Evolutionary conservation across 2,113 vertebrate species (phyloP), one percentile per base, ranked within the genome.

Genomic region (Burhinus bistriatus): DNA sequence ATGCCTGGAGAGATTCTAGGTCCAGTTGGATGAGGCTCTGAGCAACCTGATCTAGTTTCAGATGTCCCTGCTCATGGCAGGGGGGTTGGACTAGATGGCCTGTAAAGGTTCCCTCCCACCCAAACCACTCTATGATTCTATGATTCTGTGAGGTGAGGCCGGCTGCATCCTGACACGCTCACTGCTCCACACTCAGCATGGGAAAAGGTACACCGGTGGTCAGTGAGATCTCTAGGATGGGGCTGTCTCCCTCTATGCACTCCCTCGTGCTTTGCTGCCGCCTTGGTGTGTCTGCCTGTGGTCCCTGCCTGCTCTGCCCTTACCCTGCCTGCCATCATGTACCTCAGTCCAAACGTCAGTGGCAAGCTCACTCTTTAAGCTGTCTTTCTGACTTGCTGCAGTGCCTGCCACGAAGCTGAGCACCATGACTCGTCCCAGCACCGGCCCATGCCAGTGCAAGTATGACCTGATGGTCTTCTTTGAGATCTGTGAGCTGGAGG

Each of bases 401-500:
- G 99, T 99, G 86, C 99, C 99, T 22, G 99, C 99, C 5, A 99
- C 99, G n/a, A 99, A 99, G 97, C 98, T 99, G 95, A 99, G 98
- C 78, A 98, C 99, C 4, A 97, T 99, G 97, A 98, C 98, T 1
- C 98, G 99, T 22, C 99, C 99, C 40, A 99, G 98, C 19, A 97
- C 98, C 0, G 99, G 99, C 45, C 99, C 99, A 3, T 99, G 99
- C 97, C 99, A 99, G 97, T 99, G 99, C 98, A 99, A 99, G 96
- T 99, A 99, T 0, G 99, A 99, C 95, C 98, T 99, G 91, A 99
- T 99, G 98, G 99, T 99, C 30, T 99, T 99, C 98, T 99, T 99
- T 8, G 99, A 99, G 98, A 99, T 99, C 98, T 99, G 99, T 14
- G 99, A 99, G 96, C 99, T 99, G 96, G 99, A 99, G 91, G 99